Evolutionary conservation across 2,113 vertebrate genomes (phyloP), one percentile per base, ranked within the genome.

Genomic region (Origma solitaria): DNA sequence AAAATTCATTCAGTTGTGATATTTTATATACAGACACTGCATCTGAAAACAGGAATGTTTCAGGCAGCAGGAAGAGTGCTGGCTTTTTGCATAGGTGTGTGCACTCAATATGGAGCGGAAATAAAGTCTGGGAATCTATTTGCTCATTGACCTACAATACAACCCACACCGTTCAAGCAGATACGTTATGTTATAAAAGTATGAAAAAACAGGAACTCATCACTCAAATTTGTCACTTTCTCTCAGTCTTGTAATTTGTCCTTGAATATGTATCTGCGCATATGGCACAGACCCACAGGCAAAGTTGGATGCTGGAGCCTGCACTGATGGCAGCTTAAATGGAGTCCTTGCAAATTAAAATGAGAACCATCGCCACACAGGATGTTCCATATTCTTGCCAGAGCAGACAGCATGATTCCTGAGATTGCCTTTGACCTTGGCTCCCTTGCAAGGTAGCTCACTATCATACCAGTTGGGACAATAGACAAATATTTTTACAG

Each of bases 281-380:
- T 95, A 96, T 95, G 96, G 96, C 93, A 95, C 79, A 79, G 92
- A 38, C 96, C 96, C 95, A 92, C 90, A 94, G 96, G 95, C 96
- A 94, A 95, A 96, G 85, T 73, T 94, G 88, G 94, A 95, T 91
- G 92, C 82, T 83, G 54, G 76, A 90, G 83, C 11, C 76, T 45
- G 88, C 80, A 25, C 86, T 82, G 90, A 94, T 73, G 92, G 92
- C 94, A 94, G 82, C 90, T 70, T 28, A 65, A 83, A 78, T 10
- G 76, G n/a, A 82, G 64, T 53, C 87, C 92, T 88, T 85, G 69
- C 85, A 90, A 95, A 97, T 58, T 45, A 25, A 76, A 94, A 90
- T 25, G 73, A 84, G 84, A 95, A 57, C 82, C 71, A 79, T 35
- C 4, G 0, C 69, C 66, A 56, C 51, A 78, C 94, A 81, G 89